A percentile compares a stretch with the other conserved stretches of the same genome.
Evolutionary conservation across 1,140 invertebrate genomes (phyloP).

Genomic region (Drosophila kurseongensis): DNA sequence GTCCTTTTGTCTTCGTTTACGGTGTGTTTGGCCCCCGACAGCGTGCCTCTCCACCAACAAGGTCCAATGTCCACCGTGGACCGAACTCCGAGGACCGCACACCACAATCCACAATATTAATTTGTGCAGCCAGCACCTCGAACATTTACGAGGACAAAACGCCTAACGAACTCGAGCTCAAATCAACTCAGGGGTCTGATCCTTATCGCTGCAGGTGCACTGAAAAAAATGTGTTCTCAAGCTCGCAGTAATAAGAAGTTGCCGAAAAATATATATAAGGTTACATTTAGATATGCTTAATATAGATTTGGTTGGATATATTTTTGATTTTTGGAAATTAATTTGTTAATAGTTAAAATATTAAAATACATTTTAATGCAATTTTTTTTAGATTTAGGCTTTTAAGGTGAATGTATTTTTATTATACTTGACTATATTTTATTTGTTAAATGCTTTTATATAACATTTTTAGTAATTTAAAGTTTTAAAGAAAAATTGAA

Average conservation of each 20-base stretch:
- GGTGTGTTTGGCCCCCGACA: constrained; percentile 56
- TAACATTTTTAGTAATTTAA: no score
- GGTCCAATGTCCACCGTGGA: constrained; percentile 12
- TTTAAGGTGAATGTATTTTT: no score
- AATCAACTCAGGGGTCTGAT: constrained; percentile 39
- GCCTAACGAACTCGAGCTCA: constrained; percentile 66
- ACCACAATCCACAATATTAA: constrained; percentile 77
- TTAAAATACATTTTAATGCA: no score
- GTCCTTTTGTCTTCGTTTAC: constrained; percentile 73
- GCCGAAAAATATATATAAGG: no score
- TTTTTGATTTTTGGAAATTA: no score
- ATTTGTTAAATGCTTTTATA: no score
- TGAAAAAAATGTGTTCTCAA: constrained; percentile 2
- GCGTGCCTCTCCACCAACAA: constrained; percentile 32
- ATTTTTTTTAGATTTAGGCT: no score
- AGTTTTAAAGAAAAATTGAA: background rate
- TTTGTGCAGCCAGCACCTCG: constrained; percentile 76
- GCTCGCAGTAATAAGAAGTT: no score
- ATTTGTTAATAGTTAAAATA: no score
- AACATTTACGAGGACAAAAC: constrained; percentile 65
- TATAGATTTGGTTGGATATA: no score
- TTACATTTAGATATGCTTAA: no score
- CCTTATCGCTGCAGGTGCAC: constrained; percentile 47
- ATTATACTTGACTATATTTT: no score
- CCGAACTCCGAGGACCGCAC: constrained; percentile 55